Evolutionary conservation across 2,888 invertebrate species (phyloP), one percentile per base, ranked within the genome.

Genomic region (Cephus sareptanus): DNA sequence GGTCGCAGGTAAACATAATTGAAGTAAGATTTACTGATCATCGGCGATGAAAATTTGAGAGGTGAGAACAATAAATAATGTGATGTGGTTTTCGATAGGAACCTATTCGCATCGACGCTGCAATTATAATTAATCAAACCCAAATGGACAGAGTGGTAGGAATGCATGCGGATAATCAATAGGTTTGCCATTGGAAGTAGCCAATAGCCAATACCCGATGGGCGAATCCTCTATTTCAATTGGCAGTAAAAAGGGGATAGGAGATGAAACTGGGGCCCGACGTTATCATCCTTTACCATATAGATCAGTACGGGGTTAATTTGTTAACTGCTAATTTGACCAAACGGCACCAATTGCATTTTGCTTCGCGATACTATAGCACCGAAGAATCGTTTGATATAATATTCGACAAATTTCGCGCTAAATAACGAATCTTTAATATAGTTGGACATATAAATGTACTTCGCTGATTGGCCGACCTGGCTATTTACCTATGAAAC

Each of bases 221-320:
- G 75, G 71, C 76, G 73, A 80, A 80, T 80, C 79, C 76, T 74
- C 80, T 82, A 81, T 83, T 84, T 83, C 82, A 82, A 81, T 82
- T 81, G 35, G 23, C 74, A 74, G 76, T 74, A 40, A 76, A 79
- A n/a, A 79, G 23, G 68, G 71, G 30, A 1, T 56, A 56, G 23
- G 23, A 56, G 56, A 56, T 56, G 56, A 56, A 56, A 23, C 23
- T 56, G 56, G 23, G 56, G 23, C 56, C 56, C 23, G 23, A 56
- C 9, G 56, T 56, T 56, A 56, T 9, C 56, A 23, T 40, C 40
- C 40, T 40, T 40, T 40, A 40, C 40, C 40, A 40, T 40, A 33
- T 70, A 33, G 4, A 71, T 31, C 12, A 71, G 71, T 71, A 75
- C 34, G 75, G 77, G 79, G 78, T 80, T 81, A 80, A 82, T 81